These are phyloP conservation scores for Artemia sinica DNA, from an alignment of 2,888 invertebrate genomes.

Conservation along the genomic window DNA sequence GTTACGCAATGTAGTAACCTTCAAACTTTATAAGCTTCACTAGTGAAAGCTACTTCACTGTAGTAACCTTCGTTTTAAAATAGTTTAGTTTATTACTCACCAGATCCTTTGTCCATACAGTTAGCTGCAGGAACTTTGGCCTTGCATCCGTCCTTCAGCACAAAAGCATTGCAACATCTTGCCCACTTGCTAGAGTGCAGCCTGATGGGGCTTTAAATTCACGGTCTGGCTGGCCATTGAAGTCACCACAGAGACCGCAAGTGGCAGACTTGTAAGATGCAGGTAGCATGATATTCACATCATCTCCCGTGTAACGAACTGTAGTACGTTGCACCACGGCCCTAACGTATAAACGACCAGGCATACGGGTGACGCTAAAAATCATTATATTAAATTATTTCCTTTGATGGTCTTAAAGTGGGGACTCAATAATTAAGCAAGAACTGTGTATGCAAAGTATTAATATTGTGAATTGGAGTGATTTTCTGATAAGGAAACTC, in stretches of 20 bases:
- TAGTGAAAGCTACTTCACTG: no score
- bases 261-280: constrained; percentile 25
- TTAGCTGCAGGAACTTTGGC: constrained; percentile 18
- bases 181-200: constrained; percentile 20
- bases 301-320: constrained; percentile 23
- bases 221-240: constrained; percentile 26
- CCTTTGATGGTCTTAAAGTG: no score
- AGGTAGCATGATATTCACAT: constrained; percentile 21
- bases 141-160: constrained; percentile 15
- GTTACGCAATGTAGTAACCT: no score
- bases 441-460: no score
- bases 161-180: constrained; percentile 20
- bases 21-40: no score
- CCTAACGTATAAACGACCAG: constrained; percentile 20
- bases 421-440: no score
- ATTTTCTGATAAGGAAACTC: no score
- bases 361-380: constrained; percentile 17
- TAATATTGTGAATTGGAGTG: no score
- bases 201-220: constrained; percentile 26
- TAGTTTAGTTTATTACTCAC: background rate
- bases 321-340: constrained; percentile 19
- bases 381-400: background rate
- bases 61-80: no score
- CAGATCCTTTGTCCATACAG: background rate
- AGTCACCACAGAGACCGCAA: constrained; percentile 28